phyloP scores from a whole-genome alignment of 2,797 vertebrate genomes.

The Cryptoprocta ferox region DNA sequence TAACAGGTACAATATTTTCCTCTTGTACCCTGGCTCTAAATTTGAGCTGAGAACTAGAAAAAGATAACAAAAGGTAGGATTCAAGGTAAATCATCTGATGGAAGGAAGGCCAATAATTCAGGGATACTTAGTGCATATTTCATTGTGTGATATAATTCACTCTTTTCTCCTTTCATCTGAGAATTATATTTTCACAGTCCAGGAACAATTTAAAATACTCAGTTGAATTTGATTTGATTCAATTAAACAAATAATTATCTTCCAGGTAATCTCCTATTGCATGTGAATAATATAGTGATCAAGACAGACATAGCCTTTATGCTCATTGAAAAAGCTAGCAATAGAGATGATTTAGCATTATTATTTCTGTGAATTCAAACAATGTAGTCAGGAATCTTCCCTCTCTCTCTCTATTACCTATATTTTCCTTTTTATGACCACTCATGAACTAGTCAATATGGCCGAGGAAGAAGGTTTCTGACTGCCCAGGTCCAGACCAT shows the following conservation, averaged over 20 bases:
- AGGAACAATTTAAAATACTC: constrained; percentile 10
- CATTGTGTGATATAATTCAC: neutral
- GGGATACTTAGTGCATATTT: constrained; percentile 16
- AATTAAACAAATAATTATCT: constrained; percentile 53
- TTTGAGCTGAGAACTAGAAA: neutral
- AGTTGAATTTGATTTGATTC: constrained; percentile 36
- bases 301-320: neutral
- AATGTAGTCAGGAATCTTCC: neutral
- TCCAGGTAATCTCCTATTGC: neutral
- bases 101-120: neutral
- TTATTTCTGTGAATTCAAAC: neutral
- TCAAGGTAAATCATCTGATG: neutral
- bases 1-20: neutral
- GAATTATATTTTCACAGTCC: neutral
- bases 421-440: neutral
- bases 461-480: neutral
- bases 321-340: neutral
- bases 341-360: neutral
- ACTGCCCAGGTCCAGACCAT: neutral
- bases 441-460: neutral
- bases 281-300: constrained; percentile 25
- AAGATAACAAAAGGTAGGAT: neutral
- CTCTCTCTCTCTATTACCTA: neutral
- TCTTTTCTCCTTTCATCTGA: neutral
- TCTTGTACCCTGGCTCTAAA: neutral